Evolutionary conservation across 2,888 invertebrate genomes (phyloP).

Genomic region (Phaedon cochleariae): DNA sequence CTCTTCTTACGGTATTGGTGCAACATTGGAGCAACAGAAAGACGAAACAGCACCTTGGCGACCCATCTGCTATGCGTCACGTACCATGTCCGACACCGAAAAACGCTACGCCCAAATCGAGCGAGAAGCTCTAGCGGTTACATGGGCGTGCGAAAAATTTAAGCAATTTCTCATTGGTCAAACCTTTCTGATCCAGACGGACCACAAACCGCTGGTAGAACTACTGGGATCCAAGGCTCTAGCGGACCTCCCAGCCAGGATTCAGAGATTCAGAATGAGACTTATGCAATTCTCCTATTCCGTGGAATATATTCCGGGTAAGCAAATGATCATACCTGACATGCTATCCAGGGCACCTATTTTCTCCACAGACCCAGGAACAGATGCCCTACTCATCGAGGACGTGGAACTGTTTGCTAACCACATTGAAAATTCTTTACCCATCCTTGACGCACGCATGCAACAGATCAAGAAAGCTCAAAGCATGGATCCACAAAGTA

Average conservation of each 20-base stretch:
- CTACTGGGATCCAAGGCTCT: slow-evolving; percentile 53
- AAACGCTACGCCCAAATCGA: no score
- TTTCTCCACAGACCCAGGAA: neutral
- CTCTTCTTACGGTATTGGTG: slow-evolving; percentile 36
- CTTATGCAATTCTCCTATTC: slow-evolving; percentile 6
- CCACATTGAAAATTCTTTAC: no score
- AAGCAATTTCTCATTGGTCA: slow-evolving; percentile 37
- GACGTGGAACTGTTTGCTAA: no score
- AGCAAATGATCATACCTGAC: neutral
- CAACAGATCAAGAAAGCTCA: no score
- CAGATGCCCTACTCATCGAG: no score
- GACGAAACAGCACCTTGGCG: no score
- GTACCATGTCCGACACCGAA: slow-evolving; percentile 50
- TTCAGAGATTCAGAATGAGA: slow-evolving; percentile 51
- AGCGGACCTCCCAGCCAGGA: slow-evolving; percentile 52
- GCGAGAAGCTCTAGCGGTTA: slow-evolving; percentile 53
- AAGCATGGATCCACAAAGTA: no score
- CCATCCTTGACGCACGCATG: no score
- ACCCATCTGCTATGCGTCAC: slow-evolving; percentile 46
- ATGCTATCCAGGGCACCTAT: neutral
- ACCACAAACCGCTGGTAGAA: slow-evolving; percentile 55
- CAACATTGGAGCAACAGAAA: slow-evolving; percentile 9
- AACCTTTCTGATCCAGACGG: slow-evolving; percentile 51
- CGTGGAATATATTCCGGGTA: neutral
- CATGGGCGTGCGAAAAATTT: slow-evolving; percentile 51